phyloP scores from a whole-genome alignment of 1,140 invertebrate genomes.

The Mizuhopecten yessoensis region DNA sequence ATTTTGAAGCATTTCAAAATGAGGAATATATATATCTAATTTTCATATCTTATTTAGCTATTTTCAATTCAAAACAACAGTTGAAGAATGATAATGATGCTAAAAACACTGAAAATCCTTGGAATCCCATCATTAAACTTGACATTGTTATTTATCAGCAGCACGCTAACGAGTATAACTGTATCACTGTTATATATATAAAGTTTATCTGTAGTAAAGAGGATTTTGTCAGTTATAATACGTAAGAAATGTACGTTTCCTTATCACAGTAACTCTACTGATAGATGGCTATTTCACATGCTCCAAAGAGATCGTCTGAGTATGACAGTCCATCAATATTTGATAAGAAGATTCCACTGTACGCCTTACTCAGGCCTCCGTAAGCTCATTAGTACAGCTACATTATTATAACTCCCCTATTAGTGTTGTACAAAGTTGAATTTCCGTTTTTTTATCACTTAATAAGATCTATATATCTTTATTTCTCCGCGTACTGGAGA shows the following conservation, averaged over 20 bases:
- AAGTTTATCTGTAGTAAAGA: not conserved
- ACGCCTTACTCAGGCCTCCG: not conserved
- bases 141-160: no score
- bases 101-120: no score
- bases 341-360: not conserved
- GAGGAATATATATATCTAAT: no score
- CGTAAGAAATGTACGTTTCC: not conserved
- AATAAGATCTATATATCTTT: slow-evolving; percentile 40
- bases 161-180: no score
- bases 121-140: no score
- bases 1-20: no score
- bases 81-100: no score
- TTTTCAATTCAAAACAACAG: no score
- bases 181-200: not conserved
- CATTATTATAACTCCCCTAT: not conserved
- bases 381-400: slow-evolving; percentile 1
- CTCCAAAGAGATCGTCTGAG: not conserved
- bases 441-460: slow-evolving; percentile 1
- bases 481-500: not conserved
- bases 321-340: slow-evolving; percentile 1
- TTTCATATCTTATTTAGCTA: no score
- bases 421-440: slow-evolving; percentile 10
- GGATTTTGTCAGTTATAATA: not conserved
- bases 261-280: not conserved
- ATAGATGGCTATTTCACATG: not conserved